Base-by-base conservation (phyloP, 1,140 invertebrate species). In the Neodiprion virginianus region DNA sequence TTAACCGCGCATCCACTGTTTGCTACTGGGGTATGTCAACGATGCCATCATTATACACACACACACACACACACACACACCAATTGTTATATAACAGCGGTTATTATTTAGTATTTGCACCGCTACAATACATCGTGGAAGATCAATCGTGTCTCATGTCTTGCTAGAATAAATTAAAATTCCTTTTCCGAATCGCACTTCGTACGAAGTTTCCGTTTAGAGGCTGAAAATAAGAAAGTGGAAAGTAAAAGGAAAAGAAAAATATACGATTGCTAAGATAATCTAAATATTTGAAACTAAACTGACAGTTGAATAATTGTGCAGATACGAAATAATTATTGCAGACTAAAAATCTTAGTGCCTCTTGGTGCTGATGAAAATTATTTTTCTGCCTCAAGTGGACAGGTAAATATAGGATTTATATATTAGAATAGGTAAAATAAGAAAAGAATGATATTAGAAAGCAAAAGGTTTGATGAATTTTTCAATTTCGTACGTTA, bases 301-400 rank as follows among this genome's bases (percentile, higher is more conserved):
- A 40, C 28, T 40, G 28, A 40, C 28, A 40, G 28, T 40, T 40
- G 28, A 40, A 65, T 40, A 23, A 48, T 61, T 53, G 66, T 72
- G 71, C 71, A 48, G 71, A 65, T 65, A 61, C 66, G 49, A 66
- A 72, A 65, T 72, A 61, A 61, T 61, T 61, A 61, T 61, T 40
- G 28, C 28, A 40, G 28, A 40, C 8, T 5, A 61, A 61, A 61
- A 61, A 14, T 7, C 53, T 61, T 72, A 17, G 71, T 47, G 53
- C 71, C 66, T 72, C 21, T 5, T 23, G 53, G 28, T 72, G 53
- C 53, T 61, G 53, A 61, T 40, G 11, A 61, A 61, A 61, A 61
- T 61, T 61, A 17, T 12, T 61, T 61, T 61, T 61, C 28, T 61
- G 53, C 53, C n/a, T 61, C 11, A 61, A 61, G 53, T 61, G 53